Percentiles rank a stretch among this genome's conserved stretches.
phyloP scores from a whole-genome alignment of 1,140 invertebrate species.

The Colletes gigas region DNA sequence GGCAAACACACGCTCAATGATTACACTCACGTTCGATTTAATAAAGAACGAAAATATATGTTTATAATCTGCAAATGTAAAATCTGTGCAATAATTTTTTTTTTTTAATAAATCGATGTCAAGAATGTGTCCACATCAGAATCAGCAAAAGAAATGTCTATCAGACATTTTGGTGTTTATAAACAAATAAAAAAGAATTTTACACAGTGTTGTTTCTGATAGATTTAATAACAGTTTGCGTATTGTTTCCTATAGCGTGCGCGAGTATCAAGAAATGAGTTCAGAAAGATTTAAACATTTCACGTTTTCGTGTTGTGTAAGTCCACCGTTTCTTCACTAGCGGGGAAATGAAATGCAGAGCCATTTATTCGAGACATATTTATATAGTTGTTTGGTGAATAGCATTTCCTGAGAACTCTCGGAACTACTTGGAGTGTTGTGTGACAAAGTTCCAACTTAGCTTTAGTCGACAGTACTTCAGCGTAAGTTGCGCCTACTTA shows the following conservation, averaged over 20 bases:
- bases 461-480: constrained; percentile 14
- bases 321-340: neutral
- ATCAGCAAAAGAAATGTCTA: too few species aligned
- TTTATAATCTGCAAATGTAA: too few species aligned
- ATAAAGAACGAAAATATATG: too few species aligned
- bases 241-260: neutral
- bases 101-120: too few species aligned
- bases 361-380: neutral
- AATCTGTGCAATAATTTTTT: too few species aligned
- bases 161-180: too few species aligned
- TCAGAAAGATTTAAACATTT: neutral
- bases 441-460: constrained; percentile 34
- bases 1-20: too few species aligned
- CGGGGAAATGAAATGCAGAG: neutral
- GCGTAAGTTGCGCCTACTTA: constrained; percentile 43
- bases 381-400: neutral
- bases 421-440: neutral
- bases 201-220: too few species aligned
- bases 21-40: too few species aligned
- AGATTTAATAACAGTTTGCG: too few species aligned
- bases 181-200: too few species aligned
- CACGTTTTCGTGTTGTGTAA: neutral
- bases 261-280: neutral
- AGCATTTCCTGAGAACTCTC: neutral
- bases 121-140: too few species aligned